Conservation (phyloP, 2,113 vertebrate species). For the Ochotona curzoniae region DNA sequence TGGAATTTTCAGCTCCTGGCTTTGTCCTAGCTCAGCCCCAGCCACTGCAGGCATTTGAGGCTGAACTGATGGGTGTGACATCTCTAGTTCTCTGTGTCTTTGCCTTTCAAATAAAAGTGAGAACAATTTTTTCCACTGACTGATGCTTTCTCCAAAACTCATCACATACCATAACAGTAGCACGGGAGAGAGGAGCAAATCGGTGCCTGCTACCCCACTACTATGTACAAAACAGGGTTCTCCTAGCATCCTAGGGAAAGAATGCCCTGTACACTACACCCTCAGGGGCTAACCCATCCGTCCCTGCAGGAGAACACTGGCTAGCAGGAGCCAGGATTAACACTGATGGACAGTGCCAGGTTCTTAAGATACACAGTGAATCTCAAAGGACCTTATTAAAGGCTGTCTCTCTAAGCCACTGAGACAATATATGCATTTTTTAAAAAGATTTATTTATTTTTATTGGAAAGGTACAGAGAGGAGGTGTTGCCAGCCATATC, state of each 20-base stretch:
- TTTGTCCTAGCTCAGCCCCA: too few species aligned
- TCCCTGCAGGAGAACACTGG: background rate
- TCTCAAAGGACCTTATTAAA: background rate
- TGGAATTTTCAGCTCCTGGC: too few species aligned
- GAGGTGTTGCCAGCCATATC: too few species aligned
- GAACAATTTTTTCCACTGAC: too few species aligned
- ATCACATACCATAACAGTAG: background rate
- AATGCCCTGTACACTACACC: background rate
- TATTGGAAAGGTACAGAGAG: too few species aligned
- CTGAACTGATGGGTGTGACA: too few species aligned
- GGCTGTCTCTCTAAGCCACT: background rate
- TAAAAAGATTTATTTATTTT: too few species aligned
- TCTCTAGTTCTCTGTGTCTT: too few species aligned
- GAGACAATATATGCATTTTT: background rate
- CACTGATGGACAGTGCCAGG: background rate
- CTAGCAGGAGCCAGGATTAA: background rate
- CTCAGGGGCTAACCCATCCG: background rate
- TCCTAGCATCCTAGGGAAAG: background rate
- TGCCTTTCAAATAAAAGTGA: too few species aligned
- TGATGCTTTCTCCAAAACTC: background rate
- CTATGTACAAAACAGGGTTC: too few species aligned
- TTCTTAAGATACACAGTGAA: background rate
- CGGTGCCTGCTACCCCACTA: background rate
- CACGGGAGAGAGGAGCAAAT: background rate
- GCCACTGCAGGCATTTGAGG: too few species aligned